These are phyloP conservation scores for Apeira syringaria DNA, from an alignment of 2,888 invertebrate genomes.

Conservation along the genomic window DNA sequence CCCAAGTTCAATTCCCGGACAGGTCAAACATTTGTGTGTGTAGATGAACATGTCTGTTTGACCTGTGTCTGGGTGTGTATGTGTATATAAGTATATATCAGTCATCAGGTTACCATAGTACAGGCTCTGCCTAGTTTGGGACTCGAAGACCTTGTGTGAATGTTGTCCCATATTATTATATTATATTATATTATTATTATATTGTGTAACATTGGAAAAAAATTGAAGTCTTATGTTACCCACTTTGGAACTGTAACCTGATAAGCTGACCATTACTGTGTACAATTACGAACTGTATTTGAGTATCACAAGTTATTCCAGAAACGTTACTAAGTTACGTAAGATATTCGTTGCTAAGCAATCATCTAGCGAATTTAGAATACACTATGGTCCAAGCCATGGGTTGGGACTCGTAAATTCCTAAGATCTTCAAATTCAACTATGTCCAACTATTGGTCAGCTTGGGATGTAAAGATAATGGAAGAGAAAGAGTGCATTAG, in stretches of 20 bases:
- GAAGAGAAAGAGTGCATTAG: slow-evolving; percentile 38
- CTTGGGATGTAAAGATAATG: slow-evolving; percentile 43
- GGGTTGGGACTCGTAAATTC: slow-evolving; percentile 78
- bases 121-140: too few relatives aligned
- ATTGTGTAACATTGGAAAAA: too few relatives aligned
- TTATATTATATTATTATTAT: too few relatives aligned
- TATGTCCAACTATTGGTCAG: slow-evolving; percentile 78
- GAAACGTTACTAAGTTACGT: slow-evolving; percentile 39
- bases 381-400: slow-evolving; percentile 66
- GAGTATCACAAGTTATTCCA: slow-evolving; percentile 22
- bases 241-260: neutral
- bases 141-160: too few relatives aligned
- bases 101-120: too few relatives aligned
- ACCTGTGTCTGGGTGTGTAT: too few relatives aligned
- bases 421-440: slow-evolving; percentile 80
- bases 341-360: slow-evolving; percentile 67
- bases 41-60: too few relatives aligned
- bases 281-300: slow-evolving; percentile 10
- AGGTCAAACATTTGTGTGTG: too few relatives aligned
- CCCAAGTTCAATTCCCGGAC: too few relatives aligned
- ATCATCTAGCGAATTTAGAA: slow-evolving; percentile 63
- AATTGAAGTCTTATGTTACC: too few relatives aligned
- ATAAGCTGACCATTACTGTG: neutral
- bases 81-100: too few relatives aligned
- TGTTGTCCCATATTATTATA: too few relatives aligned